Conservation (phyloP, 1,140 invertebrate species). For the Adelges cooleyi region DNA sequence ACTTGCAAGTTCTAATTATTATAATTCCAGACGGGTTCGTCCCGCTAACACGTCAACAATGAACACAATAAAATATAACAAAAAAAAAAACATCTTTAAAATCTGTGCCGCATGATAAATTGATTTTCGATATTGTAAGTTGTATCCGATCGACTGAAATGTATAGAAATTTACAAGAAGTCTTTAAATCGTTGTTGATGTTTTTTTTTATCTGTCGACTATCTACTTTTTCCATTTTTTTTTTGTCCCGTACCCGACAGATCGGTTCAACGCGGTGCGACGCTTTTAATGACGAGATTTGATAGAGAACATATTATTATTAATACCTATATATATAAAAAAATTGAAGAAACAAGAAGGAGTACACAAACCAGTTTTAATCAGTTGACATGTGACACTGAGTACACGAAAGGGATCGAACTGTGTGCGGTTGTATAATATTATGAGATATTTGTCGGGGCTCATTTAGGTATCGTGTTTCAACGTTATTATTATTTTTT, state of each 20-base stretch:
- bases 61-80: background rate
- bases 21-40: background rate
- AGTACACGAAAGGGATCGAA: slow-evolving; percentile 19
- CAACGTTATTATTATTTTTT: background rate
- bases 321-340: too few species aligned
- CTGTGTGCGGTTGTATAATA: slow-evolving; percentile 26
- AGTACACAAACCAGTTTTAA: slow-evolving; percentile 26
- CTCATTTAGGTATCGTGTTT: slow-evolving; percentile 26
- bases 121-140: too few species aligned
- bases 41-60: background rate
- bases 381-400: slow-evolving; percentile 29
- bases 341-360: background rate
- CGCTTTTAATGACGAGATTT: slow-evolving; percentile 26
- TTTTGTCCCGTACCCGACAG: background rate
- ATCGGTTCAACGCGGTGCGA: slow-evolving; percentile 11
- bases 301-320: background rate
- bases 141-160: background rate
- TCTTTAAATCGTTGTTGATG: slow-evolving; percentile 1
- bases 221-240: background rate
- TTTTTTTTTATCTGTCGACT: background rate
- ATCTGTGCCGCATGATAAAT: slow-evolving; percentile 21
- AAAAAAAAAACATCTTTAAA: background rate
- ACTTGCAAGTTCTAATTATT: too few species aligned
- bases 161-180: background rate
- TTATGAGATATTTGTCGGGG: slow-evolving; percentile 24